These are phyloP conservation scores for Drosophila formosana DNA, from an alignment of 2,888 invertebrate genomes.

Conservation along the genomic window DNA sequence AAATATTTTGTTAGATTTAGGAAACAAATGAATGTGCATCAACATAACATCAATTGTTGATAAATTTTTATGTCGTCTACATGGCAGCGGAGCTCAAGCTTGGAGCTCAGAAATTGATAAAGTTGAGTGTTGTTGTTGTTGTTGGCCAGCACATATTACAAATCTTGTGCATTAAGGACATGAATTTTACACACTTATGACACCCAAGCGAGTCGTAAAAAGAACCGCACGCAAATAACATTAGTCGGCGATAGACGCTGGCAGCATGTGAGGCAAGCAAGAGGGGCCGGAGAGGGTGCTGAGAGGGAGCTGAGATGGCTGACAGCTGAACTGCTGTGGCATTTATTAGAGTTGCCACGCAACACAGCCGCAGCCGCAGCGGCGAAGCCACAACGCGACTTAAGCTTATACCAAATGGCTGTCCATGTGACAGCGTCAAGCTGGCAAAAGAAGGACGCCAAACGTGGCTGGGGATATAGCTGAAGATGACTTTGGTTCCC, in stretches of 20 bases:
- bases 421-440: slow-evolving; percentile 69
- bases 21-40: slow-evolving; percentile 11
- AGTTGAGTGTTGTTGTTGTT: slow-evolving; percentile 31
- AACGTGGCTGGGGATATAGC: neutral
- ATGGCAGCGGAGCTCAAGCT: neutral
- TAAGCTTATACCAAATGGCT: slow-evolving; percentile 74
- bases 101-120: slow-evolving; percentile 39
- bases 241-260: slow-evolving; percentile 54
- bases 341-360: slow-evolving; percentile 77
- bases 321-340: slow-evolving; percentile 70
- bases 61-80: slow-evolving; percentile 19
- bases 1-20: slow-evolving; percentile 16
- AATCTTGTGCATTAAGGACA: slow-evolving; percentile 74
- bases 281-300: neutral
- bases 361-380: slow-evolving; percentile 55
- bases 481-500: slow-evolving; percentile 35
- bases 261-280: neutral
- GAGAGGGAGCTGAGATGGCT: slow-evolving; percentile 23
- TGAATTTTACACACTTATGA: slow-evolving; percentile 76
- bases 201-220: slow-evolving; percentile 72
- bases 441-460: slow-evolving; percentile 1
- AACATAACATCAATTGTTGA: slow-evolving; percentile 12
- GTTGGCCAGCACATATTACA: slow-evolving; percentile 53
- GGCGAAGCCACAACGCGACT: slow-evolving; percentile 62
- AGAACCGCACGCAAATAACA: slow-evolving; percentile 72